Evolutionary conservation across 2,113 vertebrate species (phyloP).

Genomic region (Shinisaurus crocodilurus): DNA sequence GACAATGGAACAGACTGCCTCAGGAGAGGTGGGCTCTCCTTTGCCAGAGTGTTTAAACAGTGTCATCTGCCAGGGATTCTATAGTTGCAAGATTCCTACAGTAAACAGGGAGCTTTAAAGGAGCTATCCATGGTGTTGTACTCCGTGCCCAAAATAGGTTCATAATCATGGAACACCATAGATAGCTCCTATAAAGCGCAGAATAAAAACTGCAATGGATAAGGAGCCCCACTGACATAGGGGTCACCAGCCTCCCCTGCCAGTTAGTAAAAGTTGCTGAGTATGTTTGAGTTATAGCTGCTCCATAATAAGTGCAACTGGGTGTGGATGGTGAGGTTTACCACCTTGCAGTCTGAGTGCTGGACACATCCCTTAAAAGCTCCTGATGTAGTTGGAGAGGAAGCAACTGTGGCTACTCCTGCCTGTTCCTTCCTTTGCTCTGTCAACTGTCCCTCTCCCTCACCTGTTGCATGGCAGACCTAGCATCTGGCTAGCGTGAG

Average conservation of each 20-base stretch:
- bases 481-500: not conserved
- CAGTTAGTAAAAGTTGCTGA: not conserved
- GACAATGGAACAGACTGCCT: no score
- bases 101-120: no score
- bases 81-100: no score
- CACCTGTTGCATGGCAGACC: not conserved
- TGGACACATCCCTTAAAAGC: not conserved
- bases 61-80: no score
- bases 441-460: not conserved
- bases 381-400: not conserved
- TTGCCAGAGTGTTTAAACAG: no score
- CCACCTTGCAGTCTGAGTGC: not conserved
- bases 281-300: not conserved
- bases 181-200: no score
- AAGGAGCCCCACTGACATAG: no score
- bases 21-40: no score
- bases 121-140: no score
- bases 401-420: not conserved
- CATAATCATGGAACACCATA: no score
- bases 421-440: not conserved
- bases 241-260: not conserved
- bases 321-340: not conserved
- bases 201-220: no score
- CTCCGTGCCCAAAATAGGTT: no score
- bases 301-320: not conserved